Evolutionary conservation across 2,113 vertebrate species (phyloP).

Genomic region (Cyanoderma ruficeps): DNA sequence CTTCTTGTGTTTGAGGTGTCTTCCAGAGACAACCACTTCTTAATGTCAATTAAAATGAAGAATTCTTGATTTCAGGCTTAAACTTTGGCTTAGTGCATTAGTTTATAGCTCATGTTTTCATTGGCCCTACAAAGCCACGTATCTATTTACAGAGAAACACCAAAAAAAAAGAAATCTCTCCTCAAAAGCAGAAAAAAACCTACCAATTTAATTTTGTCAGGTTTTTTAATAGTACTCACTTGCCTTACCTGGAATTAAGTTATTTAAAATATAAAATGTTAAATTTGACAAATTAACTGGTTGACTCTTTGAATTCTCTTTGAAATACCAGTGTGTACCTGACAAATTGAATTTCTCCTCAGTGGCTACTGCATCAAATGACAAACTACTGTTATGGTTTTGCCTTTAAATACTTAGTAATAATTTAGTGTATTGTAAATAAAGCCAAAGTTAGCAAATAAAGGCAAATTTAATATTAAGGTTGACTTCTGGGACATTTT

Average conservation of each 20-base stretch:
- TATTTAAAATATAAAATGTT: neutral
- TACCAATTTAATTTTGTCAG: neutral
- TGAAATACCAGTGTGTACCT: neutral
- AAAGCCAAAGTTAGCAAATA: neutral
- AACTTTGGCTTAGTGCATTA: neutral
- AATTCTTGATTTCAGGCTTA: neutral
- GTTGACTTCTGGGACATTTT: neutral
- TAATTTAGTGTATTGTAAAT: neutral
- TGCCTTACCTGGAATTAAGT: neutral
- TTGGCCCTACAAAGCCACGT: neutral
- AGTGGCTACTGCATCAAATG: neutral
- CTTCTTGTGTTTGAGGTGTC: neutral
- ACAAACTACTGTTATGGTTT: neutral
- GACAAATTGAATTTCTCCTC: neutral
- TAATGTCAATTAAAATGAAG: neutral
- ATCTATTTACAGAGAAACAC: neutral
- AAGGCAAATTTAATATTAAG: neutral
- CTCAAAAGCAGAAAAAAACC: neutral
- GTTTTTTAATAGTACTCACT: neutral
- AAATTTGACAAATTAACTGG: neutral
- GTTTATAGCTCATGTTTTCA: neutral
- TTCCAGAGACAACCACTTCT: neutral
- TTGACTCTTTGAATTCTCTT: neutral
- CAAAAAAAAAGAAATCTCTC: neutral
- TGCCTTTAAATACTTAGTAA: neutral